A percentile compares a stretch with the other conserved stretches of the same genome.
phyloP scores from a whole-genome alignment of 92 coral and sea anemone genomes.

The Porites rus region DNA sequence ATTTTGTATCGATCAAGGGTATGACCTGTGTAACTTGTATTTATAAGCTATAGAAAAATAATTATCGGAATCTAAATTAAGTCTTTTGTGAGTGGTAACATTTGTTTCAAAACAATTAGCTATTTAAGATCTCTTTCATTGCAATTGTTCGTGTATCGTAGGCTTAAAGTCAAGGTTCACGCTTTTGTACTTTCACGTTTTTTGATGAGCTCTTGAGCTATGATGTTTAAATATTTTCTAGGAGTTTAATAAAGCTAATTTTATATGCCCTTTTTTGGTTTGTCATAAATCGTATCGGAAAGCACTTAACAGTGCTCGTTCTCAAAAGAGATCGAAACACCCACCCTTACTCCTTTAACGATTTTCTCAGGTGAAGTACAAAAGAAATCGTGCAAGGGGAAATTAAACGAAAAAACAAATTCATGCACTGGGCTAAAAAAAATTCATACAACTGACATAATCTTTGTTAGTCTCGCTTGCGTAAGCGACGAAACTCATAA shows the following conservation, averaged over 20 bases:
- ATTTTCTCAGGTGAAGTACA: too few species aligned
- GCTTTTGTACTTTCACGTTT: conserved; percentile 11
- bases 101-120: conserved; percentile 11
- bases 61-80: conserved; percentile 1
- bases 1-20: conserved; percentile 20
- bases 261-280: conserved; percentile 1
- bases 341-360: too few species aligned
- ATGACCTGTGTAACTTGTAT: background rate
- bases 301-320: background rate
- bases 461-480: too few species aligned
- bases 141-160: too few species aligned
- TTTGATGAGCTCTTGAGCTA: background rate
- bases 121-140: conserved; percentile 16
- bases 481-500: too few species aligned
- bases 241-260: conserved; percentile 23
- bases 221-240: conserved; percentile 15
- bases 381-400: too few species aligned
- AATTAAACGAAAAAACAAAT: too few species aligned
- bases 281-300: background rate
- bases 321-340: too few species aligned
- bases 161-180: background rate
- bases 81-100: conserved; percentile 13
- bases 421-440: too few species aligned
- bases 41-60: conserved; percentile 5
- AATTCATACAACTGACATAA: too few species aligned